phyloP scores from a whole-genome alignment of 2,888 invertebrate species.

The Desoria tigrina region DNA sequence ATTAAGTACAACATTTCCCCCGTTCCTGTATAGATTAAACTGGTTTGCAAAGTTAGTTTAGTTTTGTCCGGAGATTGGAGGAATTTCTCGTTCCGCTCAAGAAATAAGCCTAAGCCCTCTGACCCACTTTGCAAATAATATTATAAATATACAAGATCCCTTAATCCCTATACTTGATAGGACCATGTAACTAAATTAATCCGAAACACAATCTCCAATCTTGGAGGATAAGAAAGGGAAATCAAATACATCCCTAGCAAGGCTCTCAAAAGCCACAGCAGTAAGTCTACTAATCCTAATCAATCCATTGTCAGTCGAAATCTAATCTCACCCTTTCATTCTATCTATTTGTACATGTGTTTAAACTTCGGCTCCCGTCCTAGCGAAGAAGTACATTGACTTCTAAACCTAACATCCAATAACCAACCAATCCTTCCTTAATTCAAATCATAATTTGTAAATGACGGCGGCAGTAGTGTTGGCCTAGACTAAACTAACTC shows the following conservation, averaged over 20 bases:
- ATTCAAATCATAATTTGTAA: too few species aligned
- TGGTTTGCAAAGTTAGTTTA: too few species aligned
- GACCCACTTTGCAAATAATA: too few species aligned
- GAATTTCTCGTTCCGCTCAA: too few species aligned
- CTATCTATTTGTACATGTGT: background rate
- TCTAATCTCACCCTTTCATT: background rate
- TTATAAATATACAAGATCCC: constrained; percentile 5
- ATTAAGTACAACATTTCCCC: too few species aligned
- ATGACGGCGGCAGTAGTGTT: background rate
- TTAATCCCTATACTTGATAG: background rate
- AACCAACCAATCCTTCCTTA: background rate
- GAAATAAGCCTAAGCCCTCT: too few species aligned
- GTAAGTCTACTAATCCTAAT: constrained; percentile 9
- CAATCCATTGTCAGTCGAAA: constrained; percentile 11
- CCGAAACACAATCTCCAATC: constrained; percentile 4
- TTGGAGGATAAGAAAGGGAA: too few species aligned
- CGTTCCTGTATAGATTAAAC: too few species aligned
- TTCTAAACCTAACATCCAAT: background rate
- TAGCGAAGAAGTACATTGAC: background rate
- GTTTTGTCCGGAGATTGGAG: too few species aligned
- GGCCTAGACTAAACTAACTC: constrained; percentile 5
- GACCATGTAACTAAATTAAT: background rate
- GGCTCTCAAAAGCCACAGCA: too few species aligned
- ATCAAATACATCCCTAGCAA: too few species aligned
- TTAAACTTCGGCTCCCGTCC: too few species aligned